Evolutionary conservation across 2,113 vertebrate genomes (phyloP).

Genomic region (Scytalopus superciliaris): DNA sequence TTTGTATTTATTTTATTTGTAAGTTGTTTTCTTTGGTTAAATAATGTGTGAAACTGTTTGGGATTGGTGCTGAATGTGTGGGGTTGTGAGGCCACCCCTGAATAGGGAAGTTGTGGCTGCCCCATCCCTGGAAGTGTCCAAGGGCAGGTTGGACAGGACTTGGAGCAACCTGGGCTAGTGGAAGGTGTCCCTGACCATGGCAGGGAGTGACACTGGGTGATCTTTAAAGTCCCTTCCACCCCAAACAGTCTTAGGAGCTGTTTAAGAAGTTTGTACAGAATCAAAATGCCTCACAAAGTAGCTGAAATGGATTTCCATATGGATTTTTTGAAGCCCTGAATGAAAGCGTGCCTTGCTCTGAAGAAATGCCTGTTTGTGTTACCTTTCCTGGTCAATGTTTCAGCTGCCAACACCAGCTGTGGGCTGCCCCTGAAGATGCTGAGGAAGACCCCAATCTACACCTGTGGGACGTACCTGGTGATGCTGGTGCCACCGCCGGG

Average conservation of each 20-base stretch:
- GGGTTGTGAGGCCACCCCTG: background rate
- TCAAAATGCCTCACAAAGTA: background rate
- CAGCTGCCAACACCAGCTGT: slow-evolving; percentile 94
- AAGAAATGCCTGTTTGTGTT: background rate
- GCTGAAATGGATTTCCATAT: background rate
- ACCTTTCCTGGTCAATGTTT: background rate
- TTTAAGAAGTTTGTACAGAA: too few relatives aligned
- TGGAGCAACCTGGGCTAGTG: fast-evolving
- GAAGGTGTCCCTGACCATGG: background rate
- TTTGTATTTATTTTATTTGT: background rate
- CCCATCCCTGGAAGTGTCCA: background rate
- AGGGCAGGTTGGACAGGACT: background rate
- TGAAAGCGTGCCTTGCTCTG: background rate
- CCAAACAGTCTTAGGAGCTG: too few relatives aligned
- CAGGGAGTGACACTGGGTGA: background rate
- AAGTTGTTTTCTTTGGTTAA: background rate
- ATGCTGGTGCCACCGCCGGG: slow-evolving; percentile 95
- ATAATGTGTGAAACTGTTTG: background rate
- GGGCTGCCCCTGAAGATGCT: slow-evolving; percentile 94
- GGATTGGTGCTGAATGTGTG: background rate
- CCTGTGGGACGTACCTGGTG: slow-evolving; percentile 93
- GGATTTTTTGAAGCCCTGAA: background rate
- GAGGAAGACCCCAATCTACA: slow-evolving; percentile 93
- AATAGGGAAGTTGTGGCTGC: background rate
- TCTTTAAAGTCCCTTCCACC: background rate